phyloP scores from a whole-genome alignment of 2,113 vertebrate genomes.

The Clinocottus analis region DNA sequence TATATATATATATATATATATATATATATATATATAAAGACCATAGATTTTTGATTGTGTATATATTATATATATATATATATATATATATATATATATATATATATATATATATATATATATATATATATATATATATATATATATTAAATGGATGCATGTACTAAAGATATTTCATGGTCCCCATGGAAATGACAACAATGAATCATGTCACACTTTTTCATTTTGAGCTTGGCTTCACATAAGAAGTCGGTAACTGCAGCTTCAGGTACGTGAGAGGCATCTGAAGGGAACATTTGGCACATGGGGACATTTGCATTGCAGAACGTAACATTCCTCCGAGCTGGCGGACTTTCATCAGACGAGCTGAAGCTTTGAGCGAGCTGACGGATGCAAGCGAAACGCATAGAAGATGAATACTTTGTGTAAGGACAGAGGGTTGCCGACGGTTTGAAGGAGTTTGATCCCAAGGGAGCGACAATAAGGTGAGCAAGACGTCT shows the following conservation, averaged over 20 bases:
- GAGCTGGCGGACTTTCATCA: not conserved
- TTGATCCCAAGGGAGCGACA: not conserved
- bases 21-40: not conserved
- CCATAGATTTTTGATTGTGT: not conserved
- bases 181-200: not conserved
- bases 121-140: too few relatives aligned
- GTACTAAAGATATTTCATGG: not conserved
- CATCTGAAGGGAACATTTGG: not conserved
- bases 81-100: too few relatives aligned
- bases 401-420: not conserved
- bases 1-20: too few relatives aligned
- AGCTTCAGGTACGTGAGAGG: not conserved
- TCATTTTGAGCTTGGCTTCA: not conserved
- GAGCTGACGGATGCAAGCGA: not conserved
- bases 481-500: not conserved
- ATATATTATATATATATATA: not conserved
- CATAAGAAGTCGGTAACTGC: not conserved
- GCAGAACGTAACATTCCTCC: not conserved
- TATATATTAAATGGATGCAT: not conserved
- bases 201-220: not conserved
- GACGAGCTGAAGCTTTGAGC: not conserved
- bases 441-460: not conserved
- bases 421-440: not conserved
- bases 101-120: too few relatives aligned
- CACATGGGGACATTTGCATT: not conserved